A percentile compares a stretch with the other conserved stretches of the same genome.
phyloP scores from a whole-genome alignment of 2,888 invertebrate species.

The Eupithecia pulchellata region DNA sequence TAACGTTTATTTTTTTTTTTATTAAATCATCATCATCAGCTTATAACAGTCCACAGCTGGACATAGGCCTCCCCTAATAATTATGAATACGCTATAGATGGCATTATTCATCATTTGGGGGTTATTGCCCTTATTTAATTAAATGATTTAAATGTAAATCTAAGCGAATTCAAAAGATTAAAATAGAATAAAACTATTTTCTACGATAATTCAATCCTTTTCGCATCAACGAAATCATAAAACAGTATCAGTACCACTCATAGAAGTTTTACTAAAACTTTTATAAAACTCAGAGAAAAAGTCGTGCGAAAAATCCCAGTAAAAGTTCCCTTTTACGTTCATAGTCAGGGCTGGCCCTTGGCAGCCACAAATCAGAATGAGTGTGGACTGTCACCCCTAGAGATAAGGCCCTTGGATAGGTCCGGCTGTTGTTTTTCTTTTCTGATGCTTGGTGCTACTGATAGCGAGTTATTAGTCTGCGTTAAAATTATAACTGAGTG shows the following conservation, averaged over 20 bases:
- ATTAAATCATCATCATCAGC: no score
- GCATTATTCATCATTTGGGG: no score
- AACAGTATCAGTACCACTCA: background rate
- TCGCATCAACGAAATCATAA: background rate
- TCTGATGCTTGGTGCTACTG: constrained; percentile 39
- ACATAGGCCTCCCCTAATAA: no score
- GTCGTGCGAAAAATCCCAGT: background rate
- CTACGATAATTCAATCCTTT: background rate
- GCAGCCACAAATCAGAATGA: constrained; percentile 65
- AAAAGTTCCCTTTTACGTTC: background rate
- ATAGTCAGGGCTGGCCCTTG: constrained; percentile 15
- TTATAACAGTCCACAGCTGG: no score
- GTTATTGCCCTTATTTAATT: no score
- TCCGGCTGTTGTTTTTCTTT: constrained; percentile 63
- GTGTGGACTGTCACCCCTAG: constrained; percentile 59
- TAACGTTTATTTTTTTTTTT: no score
- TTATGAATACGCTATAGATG: no score
- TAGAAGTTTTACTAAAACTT: background rate
- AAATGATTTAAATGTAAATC: no score
- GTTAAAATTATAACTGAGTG: background rate
- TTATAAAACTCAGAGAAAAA: background rate
- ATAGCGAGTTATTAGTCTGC: constrained; percentile 18
- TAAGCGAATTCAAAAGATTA: no score
- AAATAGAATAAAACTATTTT: background rate
- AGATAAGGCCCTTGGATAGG: constrained; percentile 63